phyloP scores from a whole-genome alignment of 2,797 vertebrate species.

The Podargus strigoides region DNA sequence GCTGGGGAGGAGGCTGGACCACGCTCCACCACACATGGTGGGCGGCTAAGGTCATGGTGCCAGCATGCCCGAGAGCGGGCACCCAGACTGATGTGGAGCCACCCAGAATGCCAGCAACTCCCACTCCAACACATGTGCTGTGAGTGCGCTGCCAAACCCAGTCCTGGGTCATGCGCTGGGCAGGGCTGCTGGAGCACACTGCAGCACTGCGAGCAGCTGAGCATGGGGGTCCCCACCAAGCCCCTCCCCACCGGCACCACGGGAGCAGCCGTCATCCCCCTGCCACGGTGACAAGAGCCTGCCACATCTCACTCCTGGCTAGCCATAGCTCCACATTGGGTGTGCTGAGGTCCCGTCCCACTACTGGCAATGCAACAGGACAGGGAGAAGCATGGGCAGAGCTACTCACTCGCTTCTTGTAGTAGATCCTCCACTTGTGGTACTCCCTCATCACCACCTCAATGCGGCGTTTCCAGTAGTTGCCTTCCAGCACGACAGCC shows the following conservation, averaged over 20 bases:
- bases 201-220: accelerated
- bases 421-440: slow-evolving; percentile 98
- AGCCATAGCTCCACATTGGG: not conserved
- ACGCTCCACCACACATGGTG: no score
- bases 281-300: not conserved
- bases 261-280: not conserved
- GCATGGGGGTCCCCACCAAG: not conserved
- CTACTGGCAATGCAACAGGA: not conserved
- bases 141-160: not conserved
- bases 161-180: accelerated
- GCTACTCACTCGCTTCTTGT: slow-evolving; percentile 91
- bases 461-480: slow-evolving; percentile 97
- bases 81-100: no score
- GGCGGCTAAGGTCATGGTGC: no score
- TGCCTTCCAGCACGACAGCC: slow-evolving; percentile 94
- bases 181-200: no score
- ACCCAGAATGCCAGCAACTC: not conserved
- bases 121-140: not conserved
- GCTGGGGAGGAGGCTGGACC: not conserved
- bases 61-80: no score
- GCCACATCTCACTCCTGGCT: accelerated
- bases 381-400: not conserved
- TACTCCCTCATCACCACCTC: slow-evolving; percentile 98
- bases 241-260: accelerated
- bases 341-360: not conserved